phyloP scores from a whole-genome alignment of 2,888 invertebrate genomes.

The Autographa pulchrina region DNA sequence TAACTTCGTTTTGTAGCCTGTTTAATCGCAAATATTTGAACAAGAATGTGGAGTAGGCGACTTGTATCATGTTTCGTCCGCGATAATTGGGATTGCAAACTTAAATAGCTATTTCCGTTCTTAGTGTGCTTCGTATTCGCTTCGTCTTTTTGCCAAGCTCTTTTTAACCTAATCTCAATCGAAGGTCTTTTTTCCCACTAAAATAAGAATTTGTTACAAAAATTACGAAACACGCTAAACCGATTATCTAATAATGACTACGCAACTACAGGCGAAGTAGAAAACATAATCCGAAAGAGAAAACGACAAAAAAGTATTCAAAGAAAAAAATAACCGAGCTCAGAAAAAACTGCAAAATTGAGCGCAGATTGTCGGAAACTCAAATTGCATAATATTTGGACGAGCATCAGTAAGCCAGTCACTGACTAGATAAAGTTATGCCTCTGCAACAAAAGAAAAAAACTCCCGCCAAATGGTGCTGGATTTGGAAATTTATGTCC shows the following conservation, averaged over 20 bases:
- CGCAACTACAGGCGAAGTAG: not conserved
- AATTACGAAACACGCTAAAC: not conserved
- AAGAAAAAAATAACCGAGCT: not conserved
- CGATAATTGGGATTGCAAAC: constrained; percentile 51
- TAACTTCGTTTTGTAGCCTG: constrained; percentile 39
- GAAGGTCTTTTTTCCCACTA: not conserved
- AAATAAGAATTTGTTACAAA: not conserved
- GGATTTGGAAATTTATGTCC: constrained; percentile 71
- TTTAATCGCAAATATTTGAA: constrained; percentile 49
- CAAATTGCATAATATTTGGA: constrained; percentile 39
- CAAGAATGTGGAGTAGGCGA: constrained; percentile 51
- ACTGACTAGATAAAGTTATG: constrained; percentile 40
- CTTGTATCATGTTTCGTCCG: constrained; percentile 35
- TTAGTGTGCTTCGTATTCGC: constrained; percentile 3
- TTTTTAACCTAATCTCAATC: not conserved
- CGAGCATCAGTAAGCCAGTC: constrained; percentile 30
- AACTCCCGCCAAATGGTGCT: constrained; percentile 59
- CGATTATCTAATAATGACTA: not conserved
- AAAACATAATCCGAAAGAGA: not conserved
- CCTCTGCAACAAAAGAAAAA: constrained; percentile 49
- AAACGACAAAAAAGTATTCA: constrained; percentile 10
- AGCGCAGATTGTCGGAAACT: constrained; percentile 20
- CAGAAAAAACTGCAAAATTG: constrained; percentile 25
- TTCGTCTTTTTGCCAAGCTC: not conserved
- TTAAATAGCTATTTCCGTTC: constrained; percentile 41